These are phyloP conservation scores for Heterodera carotae DNA, from an alignment of 1,140 invertebrate genomes.

Conservation along the genomic window DNA sequence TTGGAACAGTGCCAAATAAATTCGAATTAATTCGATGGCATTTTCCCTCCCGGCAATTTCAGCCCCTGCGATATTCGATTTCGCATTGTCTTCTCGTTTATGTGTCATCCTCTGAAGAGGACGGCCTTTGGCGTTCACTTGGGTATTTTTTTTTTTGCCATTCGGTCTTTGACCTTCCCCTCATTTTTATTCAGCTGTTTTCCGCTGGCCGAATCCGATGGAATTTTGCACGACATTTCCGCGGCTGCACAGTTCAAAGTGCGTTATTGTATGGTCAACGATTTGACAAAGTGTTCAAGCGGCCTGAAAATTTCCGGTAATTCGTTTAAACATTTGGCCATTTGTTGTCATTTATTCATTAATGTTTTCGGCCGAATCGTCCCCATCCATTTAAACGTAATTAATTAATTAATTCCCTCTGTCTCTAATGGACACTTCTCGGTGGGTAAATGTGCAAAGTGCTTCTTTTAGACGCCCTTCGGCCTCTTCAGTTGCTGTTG, in stretches of 20 bases:
- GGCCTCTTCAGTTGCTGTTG: not conserved
- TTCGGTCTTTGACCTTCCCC: not conserved
- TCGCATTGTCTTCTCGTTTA: slow-evolving; percentile 40
- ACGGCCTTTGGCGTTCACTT: slow-evolving; percentile 7
- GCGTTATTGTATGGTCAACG: slow-evolving; percentile 25
- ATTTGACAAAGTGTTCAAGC: slow-evolving; percentile 30
- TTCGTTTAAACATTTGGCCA: not conserved
- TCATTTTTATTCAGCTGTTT: slow-evolving; percentile 16
- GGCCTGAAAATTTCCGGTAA: slow-evolving; percentile 35
- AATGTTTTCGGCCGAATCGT: not conserved
- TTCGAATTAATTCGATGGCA: not conserved
- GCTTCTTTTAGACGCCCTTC: no score
- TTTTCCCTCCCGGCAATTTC: slow-evolving; percentile 8
- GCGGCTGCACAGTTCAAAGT: slow-evolving; percentile 35
- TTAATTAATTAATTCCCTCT: not conserved
- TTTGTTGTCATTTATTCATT: not conserved
- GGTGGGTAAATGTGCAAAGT: not conserved
- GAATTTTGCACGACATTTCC: slow-evolving; percentile 19
- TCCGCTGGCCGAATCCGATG: slow-evolving; percentile 32
- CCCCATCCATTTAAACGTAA: slow-evolving; percentile 13
- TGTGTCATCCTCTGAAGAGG: slow-evolving; percentile 28
- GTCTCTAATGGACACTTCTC: not conserved
- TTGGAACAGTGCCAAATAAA: slow-evolving; percentile 1
- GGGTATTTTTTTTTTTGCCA: not conserved
- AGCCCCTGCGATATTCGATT: slow-evolving; percentile 13